Percentiles rank a stretch among this genome's conserved stretches.
Evolutionary conservation across 23 tunicate species (phyloP).

Genomic region (Trididemnum nubilum): DNA sequence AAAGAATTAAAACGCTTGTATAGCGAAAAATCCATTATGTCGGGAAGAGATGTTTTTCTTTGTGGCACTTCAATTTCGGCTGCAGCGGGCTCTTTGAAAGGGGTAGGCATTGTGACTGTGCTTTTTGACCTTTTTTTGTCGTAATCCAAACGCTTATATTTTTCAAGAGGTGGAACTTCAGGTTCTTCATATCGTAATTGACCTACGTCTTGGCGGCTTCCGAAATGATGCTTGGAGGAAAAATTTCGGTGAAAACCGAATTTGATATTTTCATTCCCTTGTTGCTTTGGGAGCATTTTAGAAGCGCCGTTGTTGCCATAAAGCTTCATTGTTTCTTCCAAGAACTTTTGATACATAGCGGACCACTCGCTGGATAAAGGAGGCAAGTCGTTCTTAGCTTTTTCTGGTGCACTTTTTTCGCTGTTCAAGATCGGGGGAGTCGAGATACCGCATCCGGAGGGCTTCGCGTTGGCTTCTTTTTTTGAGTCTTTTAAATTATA

Average conservation of each 20-base stretch:
- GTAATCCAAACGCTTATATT: not conserved
- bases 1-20: not conserved
- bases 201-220: no score
- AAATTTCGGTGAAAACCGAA: not conserved
- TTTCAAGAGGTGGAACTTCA: not conserved
- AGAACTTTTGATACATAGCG: constrained; percentile 31
- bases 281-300: not conserved
- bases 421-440: not conserved
- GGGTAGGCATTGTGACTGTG: constrained; percentile 24
- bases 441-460: not conserved
- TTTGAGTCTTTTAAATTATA: not conserved
- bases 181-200: not conserved
- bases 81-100: not conserved
- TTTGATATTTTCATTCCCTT: not conserved
- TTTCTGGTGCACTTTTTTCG: not conserved
- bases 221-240: not conserved
- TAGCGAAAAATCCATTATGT: not conserved
- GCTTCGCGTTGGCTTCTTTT: not conserved
- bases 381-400: not conserved
- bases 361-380: constrained; percentile 41
- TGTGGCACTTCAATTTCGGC: constrained; percentile 1
- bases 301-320: not conserved
- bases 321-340: constrained; percentile 36
- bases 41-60: constrained; percentile 36
- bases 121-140: constrained; percentile 29